Percentiles rank a stretch among this genome's conserved stretches.
Conservation (phyloP, 2,113 vertebrate genomes). For the Chaenogobius annularis region DNA sequence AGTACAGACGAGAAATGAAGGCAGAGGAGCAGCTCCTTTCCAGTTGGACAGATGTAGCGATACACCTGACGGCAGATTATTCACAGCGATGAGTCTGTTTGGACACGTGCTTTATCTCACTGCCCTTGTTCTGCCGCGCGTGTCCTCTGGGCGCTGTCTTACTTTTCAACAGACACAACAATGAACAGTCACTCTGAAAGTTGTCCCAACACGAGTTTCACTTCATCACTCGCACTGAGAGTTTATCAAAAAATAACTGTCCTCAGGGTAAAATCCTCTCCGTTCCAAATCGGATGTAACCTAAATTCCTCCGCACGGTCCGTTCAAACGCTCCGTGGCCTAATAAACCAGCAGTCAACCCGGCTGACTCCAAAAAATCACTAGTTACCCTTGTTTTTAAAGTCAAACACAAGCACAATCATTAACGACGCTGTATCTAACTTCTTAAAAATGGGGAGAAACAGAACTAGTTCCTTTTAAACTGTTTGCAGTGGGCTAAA, state of each 20-base stretch:
- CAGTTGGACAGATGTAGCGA: conserved; percentile 47
- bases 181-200: conserved; percentile 37
- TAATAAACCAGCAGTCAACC: conserved; percentile 52
- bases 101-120: conserved; percentile 55
- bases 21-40: conserved; percentile 14
- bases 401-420: conserved; percentile 9
- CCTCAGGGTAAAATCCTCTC: conserved; percentile 46
- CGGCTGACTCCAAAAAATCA: conserved; percentile 16
- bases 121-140: conserved; percentile 51
- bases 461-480: no score
- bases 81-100: conserved; percentile 34
- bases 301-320: conserved; percentile 45
- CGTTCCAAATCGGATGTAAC: conserved; percentile 57
- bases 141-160: conserved; percentile 36
- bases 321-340: conserved; percentile 29
- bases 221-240: conserved; percentile 45
- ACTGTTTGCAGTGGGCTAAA: no score
- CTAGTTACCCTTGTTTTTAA: conserved; percentile 11
- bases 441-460: no score
- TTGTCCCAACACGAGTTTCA: conserved; percentile 41
- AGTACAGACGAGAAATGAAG: neutral
- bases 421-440: no score
- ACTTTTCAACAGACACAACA: conserved; percentile 25
- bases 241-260: conserved; percentile 67
- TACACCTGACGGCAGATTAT: conserved; percentile 60